A percentile compares a stretch with the other conserved stretches of the same genome.
phyloP scores from a whole-genome alignment of 2,797 vertebrate genomes.

The Melanotaenia trifasciata region DNA sequence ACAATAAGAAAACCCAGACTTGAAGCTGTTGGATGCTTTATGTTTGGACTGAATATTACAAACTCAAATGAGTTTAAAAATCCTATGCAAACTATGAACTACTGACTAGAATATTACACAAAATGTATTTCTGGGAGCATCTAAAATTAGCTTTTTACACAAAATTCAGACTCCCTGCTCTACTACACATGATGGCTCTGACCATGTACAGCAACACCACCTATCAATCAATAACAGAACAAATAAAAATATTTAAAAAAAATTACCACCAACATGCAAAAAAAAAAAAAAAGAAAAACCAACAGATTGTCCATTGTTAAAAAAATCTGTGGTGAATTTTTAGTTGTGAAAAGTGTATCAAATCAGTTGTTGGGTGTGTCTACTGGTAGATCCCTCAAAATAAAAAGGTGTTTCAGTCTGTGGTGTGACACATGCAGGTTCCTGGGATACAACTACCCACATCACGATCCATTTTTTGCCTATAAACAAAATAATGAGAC shows the following conservation, averaged over 20 bases:
- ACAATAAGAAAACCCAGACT: neutral
- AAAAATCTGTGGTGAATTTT: neutral
- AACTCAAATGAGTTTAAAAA: neutral
- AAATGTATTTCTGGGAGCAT: neutral
- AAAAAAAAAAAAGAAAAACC: too few species aligned
- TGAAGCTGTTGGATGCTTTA: neutral
- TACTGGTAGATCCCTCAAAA: neutral
- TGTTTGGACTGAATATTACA: neutral
- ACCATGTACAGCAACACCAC: neutral
- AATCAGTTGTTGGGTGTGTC: neutral
- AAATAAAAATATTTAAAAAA: neutral
- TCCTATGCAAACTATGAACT: neutral
- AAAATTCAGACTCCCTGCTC: neutral
- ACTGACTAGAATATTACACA: neutral
- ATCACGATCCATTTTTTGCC: slow-evolving; percentile 3
- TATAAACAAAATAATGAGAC: slow-evolving; percentile 29
- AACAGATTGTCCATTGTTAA: neutral
- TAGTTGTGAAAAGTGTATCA: neutral
- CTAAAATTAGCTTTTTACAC: neutral
- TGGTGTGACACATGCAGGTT: slow-evolving; percentile 26
- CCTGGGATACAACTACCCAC: slow-evolving; percentile 3
- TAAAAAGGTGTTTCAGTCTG: neutral
- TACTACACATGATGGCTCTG: neutral
- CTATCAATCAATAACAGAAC: neutral
- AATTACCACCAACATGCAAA: neutral